phyloP scores from a whole-genome alignment of 1,140 invertebrate species.

The Bombus terrestris region DNA sequence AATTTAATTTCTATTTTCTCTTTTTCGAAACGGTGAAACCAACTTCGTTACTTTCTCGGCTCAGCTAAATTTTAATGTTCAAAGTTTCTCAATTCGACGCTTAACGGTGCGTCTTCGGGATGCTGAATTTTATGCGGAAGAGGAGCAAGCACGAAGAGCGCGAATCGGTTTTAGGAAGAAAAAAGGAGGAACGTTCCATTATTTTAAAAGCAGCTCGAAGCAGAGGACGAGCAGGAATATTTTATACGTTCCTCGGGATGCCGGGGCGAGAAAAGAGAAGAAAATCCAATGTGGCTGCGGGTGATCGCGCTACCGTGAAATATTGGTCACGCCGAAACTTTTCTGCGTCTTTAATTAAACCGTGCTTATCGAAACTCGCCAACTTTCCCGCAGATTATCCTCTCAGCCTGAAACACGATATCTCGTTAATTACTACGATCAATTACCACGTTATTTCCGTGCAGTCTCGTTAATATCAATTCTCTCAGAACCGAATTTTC shows the following conservation, averaged over 20 bases:
- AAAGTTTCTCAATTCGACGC: not conserved
- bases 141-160: not conserved
- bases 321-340: constrained; percentile 8
- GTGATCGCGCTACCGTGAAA: not conserved
- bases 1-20: no score
- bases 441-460: no score
- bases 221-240: not conserved
- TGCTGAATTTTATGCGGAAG: not conserved
- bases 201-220: not conserved
- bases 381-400: constrained; percentile 17
- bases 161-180: not conserved
- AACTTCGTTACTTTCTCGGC: not conserved
- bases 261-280: not conserved
- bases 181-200: not conserved
- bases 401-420: not conserved
- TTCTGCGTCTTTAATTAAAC: constrained; percentile 19
- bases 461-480: not conserved
- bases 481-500: not conserved
- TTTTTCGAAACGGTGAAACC: no score
- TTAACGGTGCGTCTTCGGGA: not conserved
- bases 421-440: not conserved
- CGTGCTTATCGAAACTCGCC: not conserved
- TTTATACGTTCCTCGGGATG: not conserved
- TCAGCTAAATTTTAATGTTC: not conserved
- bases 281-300: not conserved